Percentiles rank a stretch among this genome's conserved stretches.
phyloP scores from a whole-genome alignment of 2,113 vertebrate genomes.

The Marmota flaviventris region DNA sequence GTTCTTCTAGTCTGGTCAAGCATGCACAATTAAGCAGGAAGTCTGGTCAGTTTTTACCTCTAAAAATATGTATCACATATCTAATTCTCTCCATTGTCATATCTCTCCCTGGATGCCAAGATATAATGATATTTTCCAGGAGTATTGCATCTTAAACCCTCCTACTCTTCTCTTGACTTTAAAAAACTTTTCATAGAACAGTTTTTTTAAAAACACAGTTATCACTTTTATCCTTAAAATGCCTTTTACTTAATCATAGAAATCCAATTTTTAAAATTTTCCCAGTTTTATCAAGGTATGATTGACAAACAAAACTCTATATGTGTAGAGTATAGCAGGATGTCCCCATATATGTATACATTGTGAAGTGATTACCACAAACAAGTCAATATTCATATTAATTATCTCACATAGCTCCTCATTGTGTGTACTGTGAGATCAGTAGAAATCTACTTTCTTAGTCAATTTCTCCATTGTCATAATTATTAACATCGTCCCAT shows the following conservation, averaged over 20 bases:
- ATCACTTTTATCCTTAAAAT: neutral
- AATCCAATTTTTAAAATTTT: neutral
- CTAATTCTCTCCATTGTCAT: neutral
- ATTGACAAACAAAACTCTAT: neutral
- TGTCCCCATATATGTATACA: neutral
- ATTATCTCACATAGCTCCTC: neutral
- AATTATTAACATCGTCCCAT: neutral
- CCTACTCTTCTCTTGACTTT: neutral
- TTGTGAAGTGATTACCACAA: neutral
- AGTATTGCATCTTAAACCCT: neutral
- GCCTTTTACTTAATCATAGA: neutral
- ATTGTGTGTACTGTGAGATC: neutral
- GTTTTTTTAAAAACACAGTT: neutral
- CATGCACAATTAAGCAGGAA: neutral
- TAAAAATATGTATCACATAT: neutral
- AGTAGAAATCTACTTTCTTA: neutral
- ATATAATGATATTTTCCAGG: neutral
- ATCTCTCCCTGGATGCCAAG: neutral
- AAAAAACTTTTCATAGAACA: neutral
- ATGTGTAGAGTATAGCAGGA: neutral
- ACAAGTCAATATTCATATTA: neutral
- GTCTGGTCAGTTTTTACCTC: neutral
- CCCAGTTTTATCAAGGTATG: neutral
- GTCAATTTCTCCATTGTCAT: neutral
- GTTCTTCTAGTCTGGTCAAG: neutral